A percentile compares a stretch with the other conserved stretches of the same genome.
Evolutionary conservation across 2,797 vertebrate genomes (phyloP).

Genomic region (Gymnopithys bicolor): DNA sequence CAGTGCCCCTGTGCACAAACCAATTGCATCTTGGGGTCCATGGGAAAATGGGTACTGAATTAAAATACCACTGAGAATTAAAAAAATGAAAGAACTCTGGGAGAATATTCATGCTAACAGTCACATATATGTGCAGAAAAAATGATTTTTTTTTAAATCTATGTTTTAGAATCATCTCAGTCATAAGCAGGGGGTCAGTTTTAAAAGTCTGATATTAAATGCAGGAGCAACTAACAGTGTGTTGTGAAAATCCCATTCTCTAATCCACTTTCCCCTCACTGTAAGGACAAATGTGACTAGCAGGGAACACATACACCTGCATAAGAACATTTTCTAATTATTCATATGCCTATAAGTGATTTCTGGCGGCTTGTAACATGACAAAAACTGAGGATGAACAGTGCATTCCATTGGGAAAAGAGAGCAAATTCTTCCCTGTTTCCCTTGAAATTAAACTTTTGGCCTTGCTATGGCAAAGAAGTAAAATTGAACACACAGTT

Average conservation of each 20-base stretch:
- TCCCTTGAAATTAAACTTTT: constrained; percentile 7
- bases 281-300: neutral
- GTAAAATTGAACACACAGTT: neutral
- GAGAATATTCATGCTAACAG: neutral
- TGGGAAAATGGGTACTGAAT: neutral
- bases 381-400: neutral
- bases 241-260: neutral
- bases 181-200: neutral
- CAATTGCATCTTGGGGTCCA: accelerated
- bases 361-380: neutral
- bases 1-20: neutral
- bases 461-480: neutral
- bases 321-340: constrained; percentile 17
- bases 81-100: neutral
- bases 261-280: neutral
- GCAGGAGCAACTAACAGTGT: neutral
- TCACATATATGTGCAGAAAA: neutral
- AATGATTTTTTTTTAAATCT: neutral
- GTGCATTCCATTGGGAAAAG: neutral
- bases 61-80: neutral
- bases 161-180: neutral
- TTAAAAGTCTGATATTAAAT: neutral
- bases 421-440: neutral
- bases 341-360: constrained; percentile 2
- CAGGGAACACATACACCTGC: neutral